Percentiles rank a stretch among this genome's conserved stretches.
Conservation (phyloP, 2,888 invertebrate genomes). For the Atrina japonica region DNA sequence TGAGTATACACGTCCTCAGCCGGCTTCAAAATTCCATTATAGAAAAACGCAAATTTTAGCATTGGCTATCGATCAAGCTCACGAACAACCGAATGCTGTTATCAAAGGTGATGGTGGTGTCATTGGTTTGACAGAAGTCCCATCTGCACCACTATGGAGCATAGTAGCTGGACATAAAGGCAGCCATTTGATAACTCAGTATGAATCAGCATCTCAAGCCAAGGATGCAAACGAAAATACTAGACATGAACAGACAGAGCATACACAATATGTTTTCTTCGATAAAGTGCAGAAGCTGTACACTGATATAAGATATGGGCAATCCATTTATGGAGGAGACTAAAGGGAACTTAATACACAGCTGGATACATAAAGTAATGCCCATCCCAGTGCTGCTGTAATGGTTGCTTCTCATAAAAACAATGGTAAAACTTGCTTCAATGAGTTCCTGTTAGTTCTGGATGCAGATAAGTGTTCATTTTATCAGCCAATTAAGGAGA, state of each 20-base stretch:
- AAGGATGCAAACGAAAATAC: not conserved
- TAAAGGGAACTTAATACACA: too few species aligned
- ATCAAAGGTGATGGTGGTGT: slow-evolving; percentile 64
- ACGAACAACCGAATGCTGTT: slow-evolving; percentile 49
- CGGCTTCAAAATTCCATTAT: slow-evolving; percentile 38
- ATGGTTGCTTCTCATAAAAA: too few species aligned
- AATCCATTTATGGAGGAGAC: too few species aligned
- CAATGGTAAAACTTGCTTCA: too few species aligned
- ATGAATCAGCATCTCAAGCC: slow-evolving; percentile 9
- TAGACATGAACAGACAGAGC: slow-evolving; percentile 33
- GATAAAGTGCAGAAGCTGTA: slow-evolving; percentile 45
- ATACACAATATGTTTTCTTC: slow-evolving; percentile 38
- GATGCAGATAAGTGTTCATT: too few species aligned
- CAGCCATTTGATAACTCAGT: slow-evolving; percentile 36
- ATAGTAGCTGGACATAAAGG: slow-evolving; percentile 61
- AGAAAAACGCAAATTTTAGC: slow-evolving; percentile 34
- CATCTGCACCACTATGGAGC: slow-evolving; percentile 56
- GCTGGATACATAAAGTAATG: too few species aligned
- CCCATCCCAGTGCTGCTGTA: too few species aligned
- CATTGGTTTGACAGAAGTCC: slow-evolving; percentile 58
- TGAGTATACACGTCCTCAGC: slow-evolving; percentile 35
- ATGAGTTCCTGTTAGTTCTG: too few species aligned
- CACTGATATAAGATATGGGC: not conserved
- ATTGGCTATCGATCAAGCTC: slow-evolving; percentile 51
- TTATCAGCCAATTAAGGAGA: too few species aligned